phyloP scores from a whole-genome alignment of 2,797 vertebrate genomes.

The Sebastes hubbsi region DNA sequence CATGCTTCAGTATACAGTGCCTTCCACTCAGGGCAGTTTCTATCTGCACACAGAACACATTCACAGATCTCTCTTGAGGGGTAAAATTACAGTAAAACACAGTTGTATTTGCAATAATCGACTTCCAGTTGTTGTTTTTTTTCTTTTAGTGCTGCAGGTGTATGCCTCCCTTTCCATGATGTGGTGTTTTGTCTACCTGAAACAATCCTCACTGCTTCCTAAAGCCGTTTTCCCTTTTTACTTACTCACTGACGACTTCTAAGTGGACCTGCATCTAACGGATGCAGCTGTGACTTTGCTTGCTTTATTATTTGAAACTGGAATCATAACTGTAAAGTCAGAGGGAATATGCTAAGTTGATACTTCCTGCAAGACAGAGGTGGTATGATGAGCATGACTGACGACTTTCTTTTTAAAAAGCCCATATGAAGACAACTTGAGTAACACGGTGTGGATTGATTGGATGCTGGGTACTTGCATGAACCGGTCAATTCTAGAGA shows the following conservation, averaged over 20 bases:
- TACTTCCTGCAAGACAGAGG: constrained; percentile 13
- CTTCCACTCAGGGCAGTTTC: constrained; percentile 74
- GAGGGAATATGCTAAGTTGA: constrained; percentile 9
- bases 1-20: constrained; percentile 76
- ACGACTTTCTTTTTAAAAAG: background rate
- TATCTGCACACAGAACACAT: constrained; percentile 56
- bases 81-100: constrained; percentile 10
- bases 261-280: constrained; percentile 42
- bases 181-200: constrained; percentile 39
- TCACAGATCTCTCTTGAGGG: constrained; percentile 42
- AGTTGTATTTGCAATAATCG: constrained; percentile 56
- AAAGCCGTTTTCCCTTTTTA: constrained; percentile 18
- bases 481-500: constrained; percentile 26
- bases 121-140: constrained; percentile 5
- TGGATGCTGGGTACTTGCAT: constrained; percentile 29
- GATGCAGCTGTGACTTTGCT: constrained; percentile 51
- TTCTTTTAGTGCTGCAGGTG: background rate
- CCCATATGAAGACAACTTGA: constrained; percentile 10
- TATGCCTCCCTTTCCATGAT: constrained; percentile 34
- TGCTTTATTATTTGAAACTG: constrained; percentile 62
- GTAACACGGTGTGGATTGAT: background rate
- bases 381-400: constrained; percentile 9
- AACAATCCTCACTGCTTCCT: constrained; percentile 31
- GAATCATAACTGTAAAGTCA: constrained; percentile 50
- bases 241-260: constrained; percentile 18